Evolutionary conservation across 2,797 vertebrate species (phyloP).

Genomic region (Perodicticus potto): DNA sequence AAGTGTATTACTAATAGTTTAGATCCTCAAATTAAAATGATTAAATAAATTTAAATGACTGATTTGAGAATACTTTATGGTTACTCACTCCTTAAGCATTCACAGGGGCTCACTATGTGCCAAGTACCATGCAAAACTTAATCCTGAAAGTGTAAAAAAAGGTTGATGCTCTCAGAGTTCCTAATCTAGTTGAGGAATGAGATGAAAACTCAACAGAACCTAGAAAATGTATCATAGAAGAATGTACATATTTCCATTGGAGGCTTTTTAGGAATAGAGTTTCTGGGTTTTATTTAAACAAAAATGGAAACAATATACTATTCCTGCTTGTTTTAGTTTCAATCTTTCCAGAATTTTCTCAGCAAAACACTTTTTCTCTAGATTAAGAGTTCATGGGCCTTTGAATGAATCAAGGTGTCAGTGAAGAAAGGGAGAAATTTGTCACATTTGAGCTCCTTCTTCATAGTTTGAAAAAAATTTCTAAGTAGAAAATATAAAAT

Average conservation of each 20-base stretch:
- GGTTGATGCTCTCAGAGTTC: background rate
- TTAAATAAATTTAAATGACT: background rate
- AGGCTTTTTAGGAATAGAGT: background rate
- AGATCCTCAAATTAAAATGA: background rate
- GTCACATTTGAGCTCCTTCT: constrained; percentile 11
- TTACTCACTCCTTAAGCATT: background rate
- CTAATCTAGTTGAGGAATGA: background rate
- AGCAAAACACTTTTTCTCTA: constrained; percentile 25
- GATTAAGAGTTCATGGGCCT: background rate
- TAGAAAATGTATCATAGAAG: background rate
- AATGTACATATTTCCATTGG: background rate
- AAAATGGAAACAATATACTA: background rate
- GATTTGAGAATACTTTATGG: constrained; percentile 8
- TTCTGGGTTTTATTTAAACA: constrained; percentile 9
- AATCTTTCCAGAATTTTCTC: background rate
- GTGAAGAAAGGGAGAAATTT: background rate
- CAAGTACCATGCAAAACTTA: background rate
- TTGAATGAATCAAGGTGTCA: constrained; percentile 6
- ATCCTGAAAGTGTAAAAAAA: background rate
- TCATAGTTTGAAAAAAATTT: constrained; percentile 32
- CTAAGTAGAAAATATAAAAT: constrained; percentile 4
- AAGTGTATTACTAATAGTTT: constrained; percentile 7
- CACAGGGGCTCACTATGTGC: background rate
- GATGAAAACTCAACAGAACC: constrained; percentile 12
- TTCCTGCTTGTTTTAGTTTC: constrained; percentile 25